phyloP scores from a whole-genome alignment of 2,888 invertebrate genomes.

The Pterobdella sp. region DNA sequence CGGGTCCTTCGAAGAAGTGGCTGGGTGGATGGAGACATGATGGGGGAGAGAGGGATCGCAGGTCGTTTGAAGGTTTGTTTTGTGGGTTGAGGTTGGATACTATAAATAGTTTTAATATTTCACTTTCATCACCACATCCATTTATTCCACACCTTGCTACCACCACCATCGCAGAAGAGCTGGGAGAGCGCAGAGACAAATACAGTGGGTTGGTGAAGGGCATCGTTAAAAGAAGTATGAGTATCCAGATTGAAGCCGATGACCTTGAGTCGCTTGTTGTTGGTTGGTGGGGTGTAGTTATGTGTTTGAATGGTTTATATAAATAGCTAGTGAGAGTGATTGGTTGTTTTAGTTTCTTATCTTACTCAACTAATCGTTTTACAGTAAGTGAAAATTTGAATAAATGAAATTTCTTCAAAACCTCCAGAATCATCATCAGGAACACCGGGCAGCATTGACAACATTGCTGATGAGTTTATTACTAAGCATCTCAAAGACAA shows the following conservation, averaged over 20 bases:
- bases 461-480: not conserved
- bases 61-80: not conserved
- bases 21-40: constrained; percentile 1
- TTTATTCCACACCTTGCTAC: no score
- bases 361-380: no score
- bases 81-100: no score
- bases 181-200: constrained; percentile 12
- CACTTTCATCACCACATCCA: no score
- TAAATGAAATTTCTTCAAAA: no score
- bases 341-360: no score
- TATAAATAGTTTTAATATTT: no score
- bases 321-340: no score
- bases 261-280: not conserved
- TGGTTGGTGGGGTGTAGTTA: not conserved
- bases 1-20: constrained; percentile 13
- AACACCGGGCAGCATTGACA: not conserved
- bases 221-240: constrained; percentile 83
- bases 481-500: not conserved
- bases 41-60: not conserved
- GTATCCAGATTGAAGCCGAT: constrained; percentile 69
- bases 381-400: no score
- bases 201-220: constrained; percentile 62
- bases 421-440: not conserved
- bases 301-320: no score
- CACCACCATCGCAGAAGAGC: not conserved